These are phyloP conservation scores for Drosophila navojoa DNA, from an alignment of 1,140 invertebrate species.

Conservation along the genomic window DNA sequence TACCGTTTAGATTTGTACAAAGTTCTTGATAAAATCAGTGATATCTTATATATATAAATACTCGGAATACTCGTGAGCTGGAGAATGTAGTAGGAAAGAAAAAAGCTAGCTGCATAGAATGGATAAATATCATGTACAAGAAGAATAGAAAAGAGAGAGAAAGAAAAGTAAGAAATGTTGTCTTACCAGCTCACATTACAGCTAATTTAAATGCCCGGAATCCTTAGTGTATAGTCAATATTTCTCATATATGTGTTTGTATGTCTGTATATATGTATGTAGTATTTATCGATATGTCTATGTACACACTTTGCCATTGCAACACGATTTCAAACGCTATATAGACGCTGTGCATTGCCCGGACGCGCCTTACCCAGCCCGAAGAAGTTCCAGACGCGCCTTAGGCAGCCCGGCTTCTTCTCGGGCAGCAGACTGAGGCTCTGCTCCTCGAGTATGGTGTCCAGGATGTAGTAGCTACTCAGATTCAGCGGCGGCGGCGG, in stretches of 20 bases:
- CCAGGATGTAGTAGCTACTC: constrained; percentile 79
- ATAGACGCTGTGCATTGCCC: constrained; percentile 45
- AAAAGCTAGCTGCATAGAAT: background rate
- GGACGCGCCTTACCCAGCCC: constrained; percentile 54
- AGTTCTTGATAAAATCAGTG: constrained; percentile 35
- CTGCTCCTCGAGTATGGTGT: constrained; percentile 80
- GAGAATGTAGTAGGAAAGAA: background rate
- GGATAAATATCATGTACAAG: background rate
- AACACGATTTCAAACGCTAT: constrained; percentile 48
- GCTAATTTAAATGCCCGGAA: background rate
- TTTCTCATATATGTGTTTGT: constrained; percentile 9
- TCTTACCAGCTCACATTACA: constrained; percentile 11
- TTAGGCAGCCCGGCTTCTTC: constrained; percentile 76
- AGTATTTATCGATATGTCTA: constrained; percentile 60
- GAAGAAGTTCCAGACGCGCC: constrained; percentile 75
- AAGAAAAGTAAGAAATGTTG: background rate
- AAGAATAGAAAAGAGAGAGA: background rate
- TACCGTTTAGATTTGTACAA: constrained; percentile 71
- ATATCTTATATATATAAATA: background rate
- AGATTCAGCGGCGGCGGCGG: constrained; percentile 77
- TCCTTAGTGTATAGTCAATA: background rate
- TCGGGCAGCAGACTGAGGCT: constrained; percentile 71
- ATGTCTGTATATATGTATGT: constrained; percentile 2
- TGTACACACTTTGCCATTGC: constrained; percentile 44
- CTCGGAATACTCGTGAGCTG: constrained; percentile 10